Evolutionary conservation across 2,797 vertebrate genomes (phyloP).

Genomic region (Cephalopachus bancanus): DNA sequence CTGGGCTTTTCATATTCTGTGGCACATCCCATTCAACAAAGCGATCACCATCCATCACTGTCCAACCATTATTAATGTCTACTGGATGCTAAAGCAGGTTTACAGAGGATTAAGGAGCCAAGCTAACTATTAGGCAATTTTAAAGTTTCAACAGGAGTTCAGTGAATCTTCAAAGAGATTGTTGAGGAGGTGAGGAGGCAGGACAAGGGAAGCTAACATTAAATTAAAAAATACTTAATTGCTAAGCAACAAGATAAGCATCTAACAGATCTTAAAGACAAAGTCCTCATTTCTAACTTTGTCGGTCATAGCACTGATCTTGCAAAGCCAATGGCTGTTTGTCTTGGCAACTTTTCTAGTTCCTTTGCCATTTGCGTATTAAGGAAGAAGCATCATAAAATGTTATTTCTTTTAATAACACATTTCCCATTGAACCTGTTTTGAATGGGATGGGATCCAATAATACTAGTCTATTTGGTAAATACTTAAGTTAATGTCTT

Average conservation of each 20-base stretch:
- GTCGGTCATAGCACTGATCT: neutral
- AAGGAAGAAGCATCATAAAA: neutral
- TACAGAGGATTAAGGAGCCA: constrained; percentile 62
- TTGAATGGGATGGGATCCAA: constrained; percentile 3
- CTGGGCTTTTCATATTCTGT: neutral
- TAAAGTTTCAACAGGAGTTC: constrained; percentile 67
- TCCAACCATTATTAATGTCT: neutral
- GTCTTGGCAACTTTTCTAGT: neutral
- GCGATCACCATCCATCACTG: neutral
- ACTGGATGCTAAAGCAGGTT: constrained; percentile 55
- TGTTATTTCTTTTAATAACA: constrained; percentile 38
- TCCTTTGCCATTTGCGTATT: neutral
- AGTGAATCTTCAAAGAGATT: constrained; percentile 75
- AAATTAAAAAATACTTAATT: constrained; percentile 84
- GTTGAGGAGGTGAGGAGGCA: constrained; percentile 31
- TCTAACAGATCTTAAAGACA: constrained; percentile 61
- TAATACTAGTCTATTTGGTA: neutral
- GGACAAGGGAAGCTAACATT: constrained; percentile 59
- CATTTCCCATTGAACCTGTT: neutral
- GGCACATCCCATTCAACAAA: neutral
- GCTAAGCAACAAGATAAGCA: constrained; percentile 81
- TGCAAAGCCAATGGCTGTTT: neutral
- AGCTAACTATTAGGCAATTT: constrained; percentile 17
- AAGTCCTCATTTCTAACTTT: constrained; percentile 35
- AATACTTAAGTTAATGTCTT: neutral